Evolutionary conservation across 2,797 vertebrate genomes (phyloP), one percentile per base, ranked within the genome.

Genomic region (Thripadectes ignobilis): DNA sequence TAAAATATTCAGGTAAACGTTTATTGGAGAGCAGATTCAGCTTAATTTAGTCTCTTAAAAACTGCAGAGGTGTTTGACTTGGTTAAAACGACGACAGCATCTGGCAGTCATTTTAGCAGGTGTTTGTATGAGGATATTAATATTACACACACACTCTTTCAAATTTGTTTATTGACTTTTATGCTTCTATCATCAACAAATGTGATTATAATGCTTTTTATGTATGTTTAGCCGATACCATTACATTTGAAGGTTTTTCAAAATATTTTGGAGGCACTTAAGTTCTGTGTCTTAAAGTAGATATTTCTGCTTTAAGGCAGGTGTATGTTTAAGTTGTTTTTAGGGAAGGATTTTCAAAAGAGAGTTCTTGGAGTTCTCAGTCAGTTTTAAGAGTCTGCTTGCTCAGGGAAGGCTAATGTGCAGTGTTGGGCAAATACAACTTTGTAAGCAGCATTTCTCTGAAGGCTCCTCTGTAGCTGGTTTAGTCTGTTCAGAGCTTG

Each of bases 101-200:
- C 75, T 95, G 91, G 68, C 68, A 92, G 48, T 89, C 73, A 75
- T 75, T 93, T 92, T 52, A 85, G 76, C 80, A 93, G 89, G 66
- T 91, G 79, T 88, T 79, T 85, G 38, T 48, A 46, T 52, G 43
- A 94, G 75, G 26, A 27, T 77, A 46, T 80, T 92, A 77, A 57
- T 71, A 72, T 46, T 83, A 43, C 12, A 51, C 32, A 18, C 43
- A 45, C 43, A 30, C 26, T 8, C 65, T 39, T 51, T 29, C 12
- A 43, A 29, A 92, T 84, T 77, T 91, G 57, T 78, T 89, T 77
- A 85, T 74, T 77, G 69, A 63, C 65, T 95, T 80, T 20, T 55
- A 78, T 76, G 39, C 19, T 80, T 84, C 46, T 81, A 1, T 72
- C 51, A 48, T 87, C 61, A 88, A 72, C 55, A 66, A 51, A 68